Evolutionary conservation across 2,797 vertebrate species (phyloP).

Genomic region (Sebastes aleutianus): DNA sequence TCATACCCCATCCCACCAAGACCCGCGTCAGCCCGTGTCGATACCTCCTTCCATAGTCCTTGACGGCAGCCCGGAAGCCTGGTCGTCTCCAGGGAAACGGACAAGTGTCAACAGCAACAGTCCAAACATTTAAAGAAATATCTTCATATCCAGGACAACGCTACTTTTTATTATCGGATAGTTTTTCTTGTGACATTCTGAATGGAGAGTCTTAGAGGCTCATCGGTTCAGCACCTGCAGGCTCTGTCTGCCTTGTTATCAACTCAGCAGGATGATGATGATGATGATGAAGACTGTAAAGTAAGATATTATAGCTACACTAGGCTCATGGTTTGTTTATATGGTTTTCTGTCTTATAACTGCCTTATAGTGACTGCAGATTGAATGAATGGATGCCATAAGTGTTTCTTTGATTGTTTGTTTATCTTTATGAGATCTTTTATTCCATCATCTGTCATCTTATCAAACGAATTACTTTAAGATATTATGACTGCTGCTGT

Average conservation of each 20-base stretch:
- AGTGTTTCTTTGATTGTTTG: neutral
- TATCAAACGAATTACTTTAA: neutral
- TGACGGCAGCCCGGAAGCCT: too few species aligned
- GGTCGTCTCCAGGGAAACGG: conserved; percentile 56
- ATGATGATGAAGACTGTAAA: conserved; percentile 35
- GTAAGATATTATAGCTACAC: conserved; percentile 46
- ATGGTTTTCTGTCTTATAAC: neutral
- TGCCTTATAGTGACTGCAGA: neutral
- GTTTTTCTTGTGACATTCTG: neutral
- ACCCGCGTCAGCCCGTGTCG: too few species aligned
- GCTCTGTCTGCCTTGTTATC: conserved; percentile 74
- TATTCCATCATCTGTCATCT: neutral
- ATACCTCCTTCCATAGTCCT: too few species aligned
- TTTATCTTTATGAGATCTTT: neutral
- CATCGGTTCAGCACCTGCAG: conserved; percentile 54
- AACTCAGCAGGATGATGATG: conserved; percentile 42
- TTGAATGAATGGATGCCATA: neutral
- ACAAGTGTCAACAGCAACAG: conserved; percentile 33
- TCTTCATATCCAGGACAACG: neutral
- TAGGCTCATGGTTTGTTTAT: neutral
- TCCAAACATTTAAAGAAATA: neutral
- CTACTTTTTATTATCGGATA: neutral
- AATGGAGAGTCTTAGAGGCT: conserved; percentile 64
- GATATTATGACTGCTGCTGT: neutral
- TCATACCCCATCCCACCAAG: too few species aligned